Evolutionary conservation across 2,113 vertebrate species (phyloP).

Genomic region (Hystrix cristata): DNA sequence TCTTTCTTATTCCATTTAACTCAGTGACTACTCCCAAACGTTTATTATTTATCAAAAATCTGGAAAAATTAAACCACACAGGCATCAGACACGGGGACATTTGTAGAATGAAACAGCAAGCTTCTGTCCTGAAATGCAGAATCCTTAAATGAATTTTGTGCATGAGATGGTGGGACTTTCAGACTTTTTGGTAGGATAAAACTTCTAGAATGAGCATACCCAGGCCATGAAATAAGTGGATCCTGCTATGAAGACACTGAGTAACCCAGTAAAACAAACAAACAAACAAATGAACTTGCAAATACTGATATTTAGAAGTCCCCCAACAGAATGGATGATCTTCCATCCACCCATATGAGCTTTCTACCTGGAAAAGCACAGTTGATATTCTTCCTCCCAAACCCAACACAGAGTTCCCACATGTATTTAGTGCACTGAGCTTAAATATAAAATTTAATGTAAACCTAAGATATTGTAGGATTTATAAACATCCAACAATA

Average conservation of each 20-base stretch:
- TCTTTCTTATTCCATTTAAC: not conserved
- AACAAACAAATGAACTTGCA: not conserved
- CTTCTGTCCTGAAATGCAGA: not conserved
- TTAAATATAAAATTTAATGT: conserved; percentile 24
- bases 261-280: not conserved
- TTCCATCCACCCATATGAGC: not conserved
- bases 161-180: not conserved
- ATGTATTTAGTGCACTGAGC: not conserved
- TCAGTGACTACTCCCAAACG: not conserved
- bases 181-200: not conserved
- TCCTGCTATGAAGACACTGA: not conserved
- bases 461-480: not conserved
- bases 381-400: not conserved
- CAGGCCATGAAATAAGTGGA: not conserved
- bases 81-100: not conserved
- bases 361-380: not conserved
- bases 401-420: not conserved
- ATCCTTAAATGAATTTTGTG: not conserved
- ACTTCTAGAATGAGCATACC: not conserved
- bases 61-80: not conserved
- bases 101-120: not conserved
- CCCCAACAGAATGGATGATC: not conserved
- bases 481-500: not conserved
- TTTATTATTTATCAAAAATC: not conserved
- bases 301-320: not conserved